These are phyloP conservation scores for Odontomyia ornata DNA, from an alignment of 2,888 invertebrate genomes.

Conservation along the genomic window DNA sequence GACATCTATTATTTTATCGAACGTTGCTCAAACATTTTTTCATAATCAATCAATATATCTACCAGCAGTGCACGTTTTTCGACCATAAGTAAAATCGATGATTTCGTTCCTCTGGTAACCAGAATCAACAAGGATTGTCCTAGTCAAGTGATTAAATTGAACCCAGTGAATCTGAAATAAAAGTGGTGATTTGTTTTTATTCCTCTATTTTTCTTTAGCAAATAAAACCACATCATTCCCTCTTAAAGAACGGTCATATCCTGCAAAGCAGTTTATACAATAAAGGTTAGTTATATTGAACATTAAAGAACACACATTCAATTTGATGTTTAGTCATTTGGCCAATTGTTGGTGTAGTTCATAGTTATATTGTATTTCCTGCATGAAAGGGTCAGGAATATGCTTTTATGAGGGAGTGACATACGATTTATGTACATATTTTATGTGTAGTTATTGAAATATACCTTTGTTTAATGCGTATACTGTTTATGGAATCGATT, in stretches of 20 bases:
- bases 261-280: neutral
- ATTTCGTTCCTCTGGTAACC: conserved; percentile 25
- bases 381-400: too few species aligned
- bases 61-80: neutral
- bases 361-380: too few species aligned
- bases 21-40: too few species aligned
- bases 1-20: too few species aligned
- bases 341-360: too few species aligned
- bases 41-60: too few species aligned
- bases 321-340: neutral
- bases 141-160: conserved; percentile 16
- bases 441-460: too few species aligned
- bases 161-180: conserved; percentile 16
- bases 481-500: too few species aligned
- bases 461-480: too few species aligned
- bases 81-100: conserved; percentile 1
- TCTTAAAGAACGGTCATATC: neutral
- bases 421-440: too few species aligned
- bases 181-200: neutral
- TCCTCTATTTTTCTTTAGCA: neutral
- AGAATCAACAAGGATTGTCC: conserved; percentile 28
- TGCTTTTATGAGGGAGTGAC: too few species aligned
- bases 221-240: neutral
- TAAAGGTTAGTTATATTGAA: neutral
- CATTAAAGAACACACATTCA: neutral